Percentiles rank a stretch among this genome's conserved stretches.
Conservation (phyloP, 2,797 vertebrate genomes). For the Leptatherina wallacei region DNA sequence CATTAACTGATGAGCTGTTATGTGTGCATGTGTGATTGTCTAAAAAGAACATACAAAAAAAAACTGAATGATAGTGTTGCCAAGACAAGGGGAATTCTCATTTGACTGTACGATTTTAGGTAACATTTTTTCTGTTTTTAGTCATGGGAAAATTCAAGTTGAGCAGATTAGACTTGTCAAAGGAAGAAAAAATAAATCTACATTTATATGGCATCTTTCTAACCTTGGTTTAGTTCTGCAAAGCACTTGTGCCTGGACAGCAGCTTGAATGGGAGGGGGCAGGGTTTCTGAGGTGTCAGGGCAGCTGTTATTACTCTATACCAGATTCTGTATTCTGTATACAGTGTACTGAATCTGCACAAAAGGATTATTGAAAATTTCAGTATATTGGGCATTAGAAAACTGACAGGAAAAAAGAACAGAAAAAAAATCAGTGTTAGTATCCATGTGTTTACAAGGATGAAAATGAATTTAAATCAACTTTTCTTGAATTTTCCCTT, state of each 20-base stretch:
- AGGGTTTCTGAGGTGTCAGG: neutral
- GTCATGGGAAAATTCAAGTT: neutral
- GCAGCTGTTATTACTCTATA: neutral
- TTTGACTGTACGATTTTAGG: neutral
- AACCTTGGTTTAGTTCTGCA: neutral
- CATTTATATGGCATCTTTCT: neutral
- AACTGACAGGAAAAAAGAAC: neutral
- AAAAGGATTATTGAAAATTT: neutral
- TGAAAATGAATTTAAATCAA: neutral
- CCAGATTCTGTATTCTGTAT: too few relatives aligned
- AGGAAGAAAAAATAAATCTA: neutral
- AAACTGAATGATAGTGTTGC: too few relatives aligned
- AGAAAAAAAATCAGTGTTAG: neutral
- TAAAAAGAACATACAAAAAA: neutral
- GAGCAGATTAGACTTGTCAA: neutral
- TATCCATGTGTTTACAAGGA: neutral
- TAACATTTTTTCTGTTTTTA: neutral
- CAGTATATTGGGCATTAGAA: neutral
- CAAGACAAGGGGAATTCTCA: too few relatives aligned
- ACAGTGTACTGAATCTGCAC: neutral
- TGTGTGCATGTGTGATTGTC: neutral
- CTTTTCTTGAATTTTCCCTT: neutral
- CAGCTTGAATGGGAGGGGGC: neutral
- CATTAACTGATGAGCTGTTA: constrained; percentile 22
- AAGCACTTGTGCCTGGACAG: neutral